A percentile compares a stretch with the other conserved stretches of the same genome.
These are phyloP conservation scores for Leptoclinus maculatus DNA, from an alignment of 2,797 vertebrate genomes.

Conservation along the genomic window DNA sequence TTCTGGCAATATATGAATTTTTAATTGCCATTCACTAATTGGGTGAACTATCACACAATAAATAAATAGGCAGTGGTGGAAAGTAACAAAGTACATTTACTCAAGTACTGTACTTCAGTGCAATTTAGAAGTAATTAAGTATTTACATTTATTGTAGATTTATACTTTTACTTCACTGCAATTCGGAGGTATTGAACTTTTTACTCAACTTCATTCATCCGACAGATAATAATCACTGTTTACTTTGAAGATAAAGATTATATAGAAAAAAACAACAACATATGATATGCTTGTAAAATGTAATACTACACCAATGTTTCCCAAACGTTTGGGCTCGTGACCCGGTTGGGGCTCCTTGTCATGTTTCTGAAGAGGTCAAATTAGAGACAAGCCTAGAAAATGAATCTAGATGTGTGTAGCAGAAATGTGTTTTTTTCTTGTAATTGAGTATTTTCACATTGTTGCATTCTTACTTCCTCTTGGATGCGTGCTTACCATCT, in stretches of 20 bases:
- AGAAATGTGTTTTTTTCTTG: background rate
- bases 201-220: background rate
- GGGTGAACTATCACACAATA: background rate
- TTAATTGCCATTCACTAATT: conserved; percentile 24
- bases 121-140: background rate
- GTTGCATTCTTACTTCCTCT: too few relatives aligned
- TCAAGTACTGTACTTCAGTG: background rate
- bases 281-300: background rate
- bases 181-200: background rate
- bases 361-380: background rate
- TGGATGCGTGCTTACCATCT: too few relatives aligned
- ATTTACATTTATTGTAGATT: background rate
- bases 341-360: background rate
- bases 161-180: too few relatives aligned
- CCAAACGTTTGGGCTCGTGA: background rate
- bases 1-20: background rate
- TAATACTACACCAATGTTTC: background rate
- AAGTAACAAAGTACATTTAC: background rate
- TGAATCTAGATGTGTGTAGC: too few relatives aligned
- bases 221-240: background rate
- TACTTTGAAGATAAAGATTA: background rate
- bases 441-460: background rate
- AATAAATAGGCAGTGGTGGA: background rate
- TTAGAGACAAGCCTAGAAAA: background rate
- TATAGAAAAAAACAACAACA: background rate